Evolutionary conservation across 2,797 vertebrate genomes (phyloP).

Genomic region (Myripristis jacobus): DNA sequence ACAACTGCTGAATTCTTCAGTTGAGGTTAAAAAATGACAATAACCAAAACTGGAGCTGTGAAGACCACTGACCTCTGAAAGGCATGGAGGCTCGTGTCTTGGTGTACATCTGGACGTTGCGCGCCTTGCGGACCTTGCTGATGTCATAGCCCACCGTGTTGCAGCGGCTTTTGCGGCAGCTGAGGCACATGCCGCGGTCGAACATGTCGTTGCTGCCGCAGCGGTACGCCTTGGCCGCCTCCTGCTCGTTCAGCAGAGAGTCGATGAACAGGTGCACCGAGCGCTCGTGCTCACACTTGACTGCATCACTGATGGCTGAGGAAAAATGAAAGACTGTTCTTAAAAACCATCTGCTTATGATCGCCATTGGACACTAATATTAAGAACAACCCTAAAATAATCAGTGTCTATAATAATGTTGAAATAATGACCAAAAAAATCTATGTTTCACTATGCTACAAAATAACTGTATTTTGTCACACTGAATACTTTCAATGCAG

Average conservation of each 20-base stretch:
- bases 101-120: slow-evolving; percentile 91
- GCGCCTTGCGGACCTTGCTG: slow-evolving; percentile 87
- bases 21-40: too few species aligned
- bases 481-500: too few species aligned
- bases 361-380: not conserved
- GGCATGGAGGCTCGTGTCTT: slow-evolving; percentile 93
- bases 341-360: not conserved
- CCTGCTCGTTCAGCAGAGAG: slow-evolving; percentile 90
- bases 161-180: slow-evolving; percentile 92
- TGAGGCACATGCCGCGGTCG: slow-evolving; percentile 92
- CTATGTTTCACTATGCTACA: too few species aligned
- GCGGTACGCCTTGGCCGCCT: slow-evolving; percentile 89
- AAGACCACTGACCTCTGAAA: slow-evolving; percentile 89
- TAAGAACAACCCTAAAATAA: not conserved
- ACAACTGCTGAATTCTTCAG: too few species aligned
- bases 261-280: slow-evolving; percentile 97
- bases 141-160: slow-evolving; percentile 92
- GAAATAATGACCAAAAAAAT: too few species aligned
- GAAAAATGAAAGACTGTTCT: not conserved
- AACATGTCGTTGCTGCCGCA: slow-evolving; percentile 91
- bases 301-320: slow-evolving; percentile 89
- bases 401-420: too few species aligned
- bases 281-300: slow-evolving; percentile 95
- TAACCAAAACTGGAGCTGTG: too few species aligned
- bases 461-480: too few species aligned